Evolutionary conservation across 2,888 invertebrate genomes (phyloP).

Genomic region (Papilio gigon): DNA sequence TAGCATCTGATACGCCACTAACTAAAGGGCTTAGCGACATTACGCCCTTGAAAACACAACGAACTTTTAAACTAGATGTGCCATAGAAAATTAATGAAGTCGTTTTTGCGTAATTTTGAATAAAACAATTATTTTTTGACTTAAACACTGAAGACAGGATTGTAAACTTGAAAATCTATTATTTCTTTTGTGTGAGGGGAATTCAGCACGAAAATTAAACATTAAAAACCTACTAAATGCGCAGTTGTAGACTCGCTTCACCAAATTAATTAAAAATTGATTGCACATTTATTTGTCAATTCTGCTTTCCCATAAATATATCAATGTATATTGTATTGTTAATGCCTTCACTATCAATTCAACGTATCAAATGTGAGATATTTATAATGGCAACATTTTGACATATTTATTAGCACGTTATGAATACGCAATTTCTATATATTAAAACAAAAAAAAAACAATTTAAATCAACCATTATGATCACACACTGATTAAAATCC

Average conservation of each 20-base stretch:
- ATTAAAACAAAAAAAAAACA: background rate
- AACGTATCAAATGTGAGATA: background rate
- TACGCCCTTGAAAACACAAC: constrained; percentile 52
- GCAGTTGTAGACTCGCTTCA: too few relatives aligned
- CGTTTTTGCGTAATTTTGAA: too few relatives aligned
- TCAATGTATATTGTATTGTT: constrained; percentile 1
- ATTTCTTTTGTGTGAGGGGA: too few relatives aligned
- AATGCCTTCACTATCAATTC: constrained; percentile 1
- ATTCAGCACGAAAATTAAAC: too few relatives aligned
- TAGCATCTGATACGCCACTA: constrained; percentile 64
- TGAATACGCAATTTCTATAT: background rate
- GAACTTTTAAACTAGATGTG: constrained; percentile 51
- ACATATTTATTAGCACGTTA: background rate
- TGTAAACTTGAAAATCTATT: too few relatives aligned
- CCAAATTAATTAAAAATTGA: too few relatives aligned
- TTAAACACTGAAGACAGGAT: too few relatives aligned
- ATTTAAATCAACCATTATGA: constrained; percentile 12
- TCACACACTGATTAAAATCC: too few relatives aligned
- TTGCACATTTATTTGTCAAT: too few relatives aligned
- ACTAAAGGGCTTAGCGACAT: constrained; percentile 71
- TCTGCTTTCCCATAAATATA: background rate
- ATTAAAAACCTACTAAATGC: too few relatives aligned
- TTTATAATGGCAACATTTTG: background rate
- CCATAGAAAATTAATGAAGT: constrained; percentile 10
- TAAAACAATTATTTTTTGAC: too few relatives aligned